Percentiles rank a stretch among this genome's conserved stretches.
These are phyloP conservation scores for Drosophila repletoides DNA, from an alignment of 1,140 invertebrate genomes.

Conservation along the genomic window DNA sequence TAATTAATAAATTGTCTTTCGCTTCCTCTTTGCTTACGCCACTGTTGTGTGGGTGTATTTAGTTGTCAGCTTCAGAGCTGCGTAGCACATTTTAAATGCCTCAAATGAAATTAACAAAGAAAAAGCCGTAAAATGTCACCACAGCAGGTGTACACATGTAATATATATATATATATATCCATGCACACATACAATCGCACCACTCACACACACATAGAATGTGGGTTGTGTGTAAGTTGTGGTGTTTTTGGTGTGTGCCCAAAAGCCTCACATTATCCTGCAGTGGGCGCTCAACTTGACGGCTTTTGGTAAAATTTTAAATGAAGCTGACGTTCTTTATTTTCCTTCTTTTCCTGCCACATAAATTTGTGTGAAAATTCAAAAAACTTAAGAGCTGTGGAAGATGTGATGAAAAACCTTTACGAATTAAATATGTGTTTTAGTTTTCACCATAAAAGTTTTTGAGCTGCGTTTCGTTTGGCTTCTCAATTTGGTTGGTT, in stretches of 20 bases:
- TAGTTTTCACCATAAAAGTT: conserved; percentile 18
- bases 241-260: conserved; percentile 21
- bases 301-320: conserved; percentile 62
- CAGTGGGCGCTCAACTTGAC: conserved; percentile 38
- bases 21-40: no score
- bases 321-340: conserved; percentile 48
- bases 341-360: neutral
- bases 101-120: conserved; percentile 80
- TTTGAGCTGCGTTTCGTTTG: conserved; percentile 9
- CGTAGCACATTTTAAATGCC: conserved; percentile 74
- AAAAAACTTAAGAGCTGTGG: neutral
- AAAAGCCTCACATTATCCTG: conserved; percentile 49
- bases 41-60: conserved; percentile 59
- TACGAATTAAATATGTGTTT: conserved; percentile 38
- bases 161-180: conserved; percentile 12
- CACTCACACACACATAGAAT: conserved; percentile 13
- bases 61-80: conserved; percentile 71
- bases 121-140: conserved; percentile 77
- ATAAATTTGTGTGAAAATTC: conserved; percentile 33
- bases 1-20: no score
- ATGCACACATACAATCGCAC: conserved; percentile 4
- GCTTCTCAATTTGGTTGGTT: conserved; percentile 9
- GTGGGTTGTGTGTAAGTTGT: conserved; percentile 1
- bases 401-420: conserved; percentile 24
- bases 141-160: conserved; percentile 62